Conservation (phyloP, 92 coral and sea anemone species). For the Palythoa heliodiscus region DNA sequence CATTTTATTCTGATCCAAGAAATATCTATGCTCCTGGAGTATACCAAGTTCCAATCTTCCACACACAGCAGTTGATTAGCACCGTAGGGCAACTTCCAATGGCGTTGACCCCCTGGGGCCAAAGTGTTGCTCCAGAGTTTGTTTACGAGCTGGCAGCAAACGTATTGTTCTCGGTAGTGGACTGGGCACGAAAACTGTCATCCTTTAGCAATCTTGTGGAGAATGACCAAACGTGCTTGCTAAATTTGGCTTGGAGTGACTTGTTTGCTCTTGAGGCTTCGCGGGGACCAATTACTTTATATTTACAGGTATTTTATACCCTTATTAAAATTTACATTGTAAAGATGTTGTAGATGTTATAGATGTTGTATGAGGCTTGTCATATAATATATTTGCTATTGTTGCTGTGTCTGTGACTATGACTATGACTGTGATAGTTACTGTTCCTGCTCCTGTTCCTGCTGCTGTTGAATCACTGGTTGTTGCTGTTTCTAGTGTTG, state of each 20-base stretch:
- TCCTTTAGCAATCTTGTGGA: conserved; percentile 73
- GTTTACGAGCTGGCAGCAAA: conserved; percentile 91
- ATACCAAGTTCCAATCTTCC: conserved; percentile 72
- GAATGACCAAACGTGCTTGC: conserved; percentile 72
- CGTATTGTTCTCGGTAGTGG: conserved; percentile 87
- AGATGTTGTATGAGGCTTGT: no score
- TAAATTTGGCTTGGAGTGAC: conserved; percentile 87
- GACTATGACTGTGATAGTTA: no score
- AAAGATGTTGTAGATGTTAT: no score
- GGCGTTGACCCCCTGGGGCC: conserved; percentile 71
- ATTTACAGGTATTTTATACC: conserved; percentile 53
- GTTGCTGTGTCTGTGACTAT: no score
- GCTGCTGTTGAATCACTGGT: no score
- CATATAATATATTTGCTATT: no score
- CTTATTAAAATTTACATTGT: no score
- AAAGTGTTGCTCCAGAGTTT: conserved; percentile 66
- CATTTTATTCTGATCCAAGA: conserved; percentile 70
- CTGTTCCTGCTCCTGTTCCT: no score
- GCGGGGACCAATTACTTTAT: conserved; percentile 81
- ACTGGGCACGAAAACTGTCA: conserved; percentile 89
- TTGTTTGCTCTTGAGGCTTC: conserved; percentile 81
- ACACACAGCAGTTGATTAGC: conserved; percentile 57
- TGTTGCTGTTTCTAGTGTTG: no score
- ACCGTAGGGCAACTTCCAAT: conserved; percentile 59
- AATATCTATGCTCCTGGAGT: conserved; percentile 71